Evolutionary conservation across 2,797 vertebrate genomes (phyloP).

Genomic region (Bryconaethiops microstoma): DNA sequence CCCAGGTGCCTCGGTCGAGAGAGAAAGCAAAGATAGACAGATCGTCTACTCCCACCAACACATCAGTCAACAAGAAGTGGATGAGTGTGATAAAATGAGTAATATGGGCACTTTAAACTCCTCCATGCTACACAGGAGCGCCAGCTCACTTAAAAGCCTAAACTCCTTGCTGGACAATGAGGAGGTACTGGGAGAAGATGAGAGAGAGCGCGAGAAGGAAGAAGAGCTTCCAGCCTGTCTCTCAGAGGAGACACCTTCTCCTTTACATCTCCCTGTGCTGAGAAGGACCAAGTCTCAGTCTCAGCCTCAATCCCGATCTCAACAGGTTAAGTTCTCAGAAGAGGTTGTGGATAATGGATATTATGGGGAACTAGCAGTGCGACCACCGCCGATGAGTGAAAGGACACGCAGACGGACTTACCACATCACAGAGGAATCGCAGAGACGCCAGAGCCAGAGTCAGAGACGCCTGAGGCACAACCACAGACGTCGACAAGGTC

Average conservation of each 20-base stretch:
- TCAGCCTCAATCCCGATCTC: conserved; percentile 87
- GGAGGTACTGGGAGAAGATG: conserved; percentile 63
- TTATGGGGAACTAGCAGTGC: conserved; percentile 79
- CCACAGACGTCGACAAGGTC: conserved; percentile 80
- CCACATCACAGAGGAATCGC: conserved; percentile 82
- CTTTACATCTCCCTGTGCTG: conserved; percentile 83
- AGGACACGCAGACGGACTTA: conserved; percentile 85
- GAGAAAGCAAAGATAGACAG: conserved; percentile 83
- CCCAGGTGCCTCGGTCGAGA: conserved; percentile 89
- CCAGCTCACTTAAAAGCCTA: conserved; percentile 87
- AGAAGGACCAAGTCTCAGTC: conserved; percentile 91
- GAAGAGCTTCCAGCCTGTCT: conserved; percentile 59
- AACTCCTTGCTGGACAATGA: conserved; percentile 81
- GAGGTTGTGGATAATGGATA: conserved; percentile 92
- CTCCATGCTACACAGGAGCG: conserved; percentile 90
- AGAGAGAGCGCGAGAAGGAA: conserved; percentile 58
- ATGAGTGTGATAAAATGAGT: conserved; percentile 94
- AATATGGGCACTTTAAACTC: conserved; percentile 97
- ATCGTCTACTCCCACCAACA: conserved; percentile 84
- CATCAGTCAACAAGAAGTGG: conserved; percentile 80
- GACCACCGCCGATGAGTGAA: conserved; percentile 92
- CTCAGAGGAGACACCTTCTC: conserved; percentile 76
- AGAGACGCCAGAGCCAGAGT: conserved; percentile 77
- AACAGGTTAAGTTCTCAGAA: conserved; percentile 94
- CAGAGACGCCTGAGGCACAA: too few species aligned